A percentile compares a stretch with the other conserved stretches of the same genome.
phyloP scores from a whole-genome alignment of 2,113 vertebrate genomes.

The Sebastes fasciatus region DNA sequence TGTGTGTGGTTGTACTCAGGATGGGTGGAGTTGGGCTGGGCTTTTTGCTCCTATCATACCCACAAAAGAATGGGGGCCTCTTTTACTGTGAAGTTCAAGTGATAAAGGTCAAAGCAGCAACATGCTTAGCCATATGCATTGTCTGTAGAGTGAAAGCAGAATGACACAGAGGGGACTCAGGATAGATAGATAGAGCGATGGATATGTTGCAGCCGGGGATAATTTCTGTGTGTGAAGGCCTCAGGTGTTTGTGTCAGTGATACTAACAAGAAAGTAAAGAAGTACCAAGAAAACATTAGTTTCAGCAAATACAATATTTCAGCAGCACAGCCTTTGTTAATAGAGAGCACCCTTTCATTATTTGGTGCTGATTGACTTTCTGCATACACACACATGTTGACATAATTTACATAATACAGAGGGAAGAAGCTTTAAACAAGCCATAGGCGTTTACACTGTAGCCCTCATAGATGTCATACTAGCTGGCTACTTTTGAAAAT shows the following conservation, averaged over 20 bases:
- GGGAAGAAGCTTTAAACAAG: background rate
- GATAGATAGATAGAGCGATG: too few relatives aligned
- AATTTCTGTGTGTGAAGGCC: background rate
- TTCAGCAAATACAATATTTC: background rate
- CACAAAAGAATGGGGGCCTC: constrained; percentile 44
- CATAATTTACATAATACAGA: background rate
- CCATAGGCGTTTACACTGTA: background rate
- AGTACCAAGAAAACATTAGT: background rate
- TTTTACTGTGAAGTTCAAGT: constrained; percentile 43
- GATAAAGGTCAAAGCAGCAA: constrained; percentile 36
- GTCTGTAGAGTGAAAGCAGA: background rate
- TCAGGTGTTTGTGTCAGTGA: background rate
- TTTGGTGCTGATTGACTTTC: background rate
- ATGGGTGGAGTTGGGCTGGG: constrained; percentile 68
- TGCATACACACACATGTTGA: background rate
- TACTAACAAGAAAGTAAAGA: background rate
- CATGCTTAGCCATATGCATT: background rate
- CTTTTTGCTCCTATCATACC: constrained; percentile 38
- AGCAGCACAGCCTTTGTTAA: background rate
- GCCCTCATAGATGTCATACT: background rate
- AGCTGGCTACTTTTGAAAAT: background rate
- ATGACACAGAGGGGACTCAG: background rate
- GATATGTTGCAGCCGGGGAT: background rate
- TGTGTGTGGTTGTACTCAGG: constrained; percentile 50
- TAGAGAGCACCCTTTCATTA: background rate